A percentile compares a stretch with the other conserved stretches of the same genome.
Evolutionary conservation across 2,888 invertebrate species (phyloP).

Genomic region (Chaetogeoica ovagalla): DNA sequence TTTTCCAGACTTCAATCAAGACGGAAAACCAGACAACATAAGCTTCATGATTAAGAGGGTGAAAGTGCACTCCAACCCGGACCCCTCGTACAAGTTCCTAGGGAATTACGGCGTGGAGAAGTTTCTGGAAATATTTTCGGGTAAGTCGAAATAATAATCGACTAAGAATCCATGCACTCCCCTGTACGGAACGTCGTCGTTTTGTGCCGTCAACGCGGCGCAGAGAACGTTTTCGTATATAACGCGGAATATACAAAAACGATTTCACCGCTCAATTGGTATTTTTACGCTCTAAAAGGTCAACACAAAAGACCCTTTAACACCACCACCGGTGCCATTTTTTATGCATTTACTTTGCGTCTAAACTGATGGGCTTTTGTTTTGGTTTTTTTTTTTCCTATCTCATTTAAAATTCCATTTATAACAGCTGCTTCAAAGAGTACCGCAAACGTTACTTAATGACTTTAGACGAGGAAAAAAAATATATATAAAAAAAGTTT

Average conservation of each 20-base stretch:
- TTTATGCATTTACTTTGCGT: slow-evolving; percentile 33
- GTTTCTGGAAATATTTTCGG: slow-evolving; percentile 95
- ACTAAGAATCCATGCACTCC: background rate
- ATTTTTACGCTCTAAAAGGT: slow-evolving; percentile 42
- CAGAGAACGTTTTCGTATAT: background rate
- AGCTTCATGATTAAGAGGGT: slow-evolving; percentile 95
- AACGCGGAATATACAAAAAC: slow-evolving; percentile 14
- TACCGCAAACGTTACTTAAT: slow-evolving; percentile 40
- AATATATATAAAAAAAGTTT: slow-evolving; percentile 40
- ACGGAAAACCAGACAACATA: slow-evolving; percentile 88
- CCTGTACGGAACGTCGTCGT: too few species aligned
- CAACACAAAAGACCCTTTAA: slow-evolving; percentile 43
- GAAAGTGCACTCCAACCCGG: slow-evolving; percentile 87
- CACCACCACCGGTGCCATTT: slow-evolving; percentile 24
- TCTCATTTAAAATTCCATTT: slow-evolving; percentile 50
- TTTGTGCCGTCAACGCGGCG: too few species aligned
- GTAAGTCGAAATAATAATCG: slow-evolving; percentile 62
- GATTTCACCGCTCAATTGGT: slow-evolving; percentile 31
- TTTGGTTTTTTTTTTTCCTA: slow-evolving; percentile 10
- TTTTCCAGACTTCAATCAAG: slow-evolving; percentile 85
- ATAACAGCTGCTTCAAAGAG: slow-evolving; percentile 47
- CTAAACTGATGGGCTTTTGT: slow-evolving; percentile 32
- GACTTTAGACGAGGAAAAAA: slow-evolving; percentile 25
- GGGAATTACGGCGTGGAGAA: slow-evolving; percentile 98
- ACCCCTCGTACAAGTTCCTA: slow-evolving; percentile 85